Base-by-base conservation (phyloP, 2,797 vertebrate genomes). In the Hyperoplus immaculatus region DNA sequence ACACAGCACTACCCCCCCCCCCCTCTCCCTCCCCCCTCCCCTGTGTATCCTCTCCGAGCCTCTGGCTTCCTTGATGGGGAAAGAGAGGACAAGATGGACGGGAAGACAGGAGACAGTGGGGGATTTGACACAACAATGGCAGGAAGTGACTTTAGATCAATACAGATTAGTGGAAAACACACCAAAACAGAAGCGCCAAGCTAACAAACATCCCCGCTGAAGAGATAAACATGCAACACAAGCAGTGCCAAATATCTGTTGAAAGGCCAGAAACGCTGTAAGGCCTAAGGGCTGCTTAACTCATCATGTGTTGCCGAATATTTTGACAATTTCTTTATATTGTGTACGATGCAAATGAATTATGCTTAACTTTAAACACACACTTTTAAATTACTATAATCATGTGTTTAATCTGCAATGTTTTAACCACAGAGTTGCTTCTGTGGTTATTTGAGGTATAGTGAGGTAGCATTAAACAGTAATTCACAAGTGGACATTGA, bases 111-210 rank as follows among this genome's bases (percentile, higher is more conserved):
- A 93, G 95, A 95, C 94, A 94, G 93, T 75, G 66, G 82, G 29
- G 92, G 92, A 93, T 85, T 85, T 92, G 89, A 85, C 86, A 88
- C 89, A 94, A 96, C 94, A 96, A 96, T 95, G 86, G 86, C 91
- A 94, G 94, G 95, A 96, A 92, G 89, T 88, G 86, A 87, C 92
- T 92, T 91, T 84, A 94, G 89, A 94, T 93, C 88, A 74, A 92
- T 83, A 70, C 69, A 90, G 93, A 94, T 94, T 84, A 90, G 82
- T 38, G 75, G 69, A 71, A 80, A 90, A 90, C 77, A 86, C 82
- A 87, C 49, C 49, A 36, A 86, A 72, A 83, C 60, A 72, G 78
- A 87, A 85, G 83, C 69, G 78, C 43, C 11, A 6, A 68, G 67
- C 75, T 43, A 72, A 89, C 90, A 94, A 93, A 92, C 90, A 87